These are phyloP conservation scores for Arrhamphus sclerolepis DNA, from an alignment of 2,797 vertebrate genomes.

Conservation along the genomic window DNA sequence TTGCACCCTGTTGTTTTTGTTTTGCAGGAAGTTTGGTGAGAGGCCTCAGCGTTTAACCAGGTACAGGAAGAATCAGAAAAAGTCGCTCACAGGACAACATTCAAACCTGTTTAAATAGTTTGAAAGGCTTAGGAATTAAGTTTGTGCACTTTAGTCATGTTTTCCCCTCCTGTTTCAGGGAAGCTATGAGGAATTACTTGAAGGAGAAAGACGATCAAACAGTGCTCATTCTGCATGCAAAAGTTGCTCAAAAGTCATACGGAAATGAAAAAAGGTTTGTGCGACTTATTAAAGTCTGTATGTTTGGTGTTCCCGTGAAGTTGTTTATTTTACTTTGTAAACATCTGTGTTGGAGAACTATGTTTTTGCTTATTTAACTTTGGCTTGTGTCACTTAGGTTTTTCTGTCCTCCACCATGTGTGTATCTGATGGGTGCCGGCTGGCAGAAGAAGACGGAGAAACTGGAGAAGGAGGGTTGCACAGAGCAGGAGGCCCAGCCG, in stretches of 20 bases:
- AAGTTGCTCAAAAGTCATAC: slow-evolving; percentile 98
- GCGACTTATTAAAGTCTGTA: neutral
- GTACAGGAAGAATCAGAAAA: slow-evolving; percentile 47
- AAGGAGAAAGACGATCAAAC: slow-evolving; percentile 97
- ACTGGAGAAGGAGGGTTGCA: slow-evolving; percentile 95
- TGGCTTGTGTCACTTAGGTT: slow-evolving; percentile 79
- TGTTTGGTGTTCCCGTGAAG: neutral
- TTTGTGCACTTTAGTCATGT: neutral
- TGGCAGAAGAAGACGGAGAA: slow-evolving; percentile 99
- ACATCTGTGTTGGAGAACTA: neutral
- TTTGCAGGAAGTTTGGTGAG: slow-evolving; percentile 83
- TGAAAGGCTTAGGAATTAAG: neutral
- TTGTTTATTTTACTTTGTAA: neutral
- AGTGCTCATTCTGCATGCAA: slow-evolving; percentile 95
- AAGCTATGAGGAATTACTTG: slow-evolving; percentile 97
- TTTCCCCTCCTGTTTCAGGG: slow-evolving; percentile 74
- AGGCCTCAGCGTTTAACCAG: slow-evolving; percentile 81
- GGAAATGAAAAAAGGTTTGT: slow-evolving; percentile 96
- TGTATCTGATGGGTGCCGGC: slow-evolving; percentile 97
- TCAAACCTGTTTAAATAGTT: neutral
- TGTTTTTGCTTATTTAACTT: neutral
- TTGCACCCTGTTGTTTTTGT: slow-evolving; percentile 44
- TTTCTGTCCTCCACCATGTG: slow-evolving; percentile 97
- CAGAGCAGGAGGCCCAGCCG: slow-evolving; percentile 96
- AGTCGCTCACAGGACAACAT: neutral